Base-by-base conservation (phyloP, 2,888 invertebrate genomes). In the Epiblema foenella region DNA sequence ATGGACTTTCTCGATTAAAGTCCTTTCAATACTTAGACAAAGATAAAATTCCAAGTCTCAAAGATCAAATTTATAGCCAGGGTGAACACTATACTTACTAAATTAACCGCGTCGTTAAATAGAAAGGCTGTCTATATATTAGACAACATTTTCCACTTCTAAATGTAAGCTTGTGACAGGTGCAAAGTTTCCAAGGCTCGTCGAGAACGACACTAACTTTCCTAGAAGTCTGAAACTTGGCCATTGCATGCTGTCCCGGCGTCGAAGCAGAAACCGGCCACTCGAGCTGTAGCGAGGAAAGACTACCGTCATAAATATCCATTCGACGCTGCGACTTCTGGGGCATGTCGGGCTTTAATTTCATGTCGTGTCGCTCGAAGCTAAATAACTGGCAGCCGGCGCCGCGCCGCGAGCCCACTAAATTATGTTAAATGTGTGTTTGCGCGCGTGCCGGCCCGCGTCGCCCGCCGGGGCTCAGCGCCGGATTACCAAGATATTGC, bases 251-350 rank as follows among this genome's bases (percentile, higher is more conserved):
- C 7, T 46, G 46, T 46, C 8, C 7, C 46, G 46, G n/a, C 46
- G 46, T 46, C 46, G 46, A 46, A n/a, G 7, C n/a, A n/a, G n/a
- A n/a, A 1, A 1, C 46, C 12, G n/a, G n/a, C 46, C 46, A 17
- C 39, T 56, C 24, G 15, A 15, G 15, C 57, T 37, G 9, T 7
- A 52, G 39, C 18, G 7, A 12, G 18, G 17, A 20, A 18, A 52
- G n/a, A 37, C 49, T 29, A 4, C 37, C 59, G 52, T 20, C 70
- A 54, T 70, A 59, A 70, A 65, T 70, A 59, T 65, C 70, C 54
- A 69, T 69, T 69, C 54, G 57, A n/a, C 58, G 54, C 46, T 17
- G 46, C 17, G 58, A 51, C 37, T 39, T n/a, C 12, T 12, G 46
- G 56, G 49, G 24, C 18, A 58, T 57, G 49, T 56, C 56, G 49